phyloP scores from a whole-genome alignment of 2,888 invertebrate species.

The Congeria kusceri region DNA sequence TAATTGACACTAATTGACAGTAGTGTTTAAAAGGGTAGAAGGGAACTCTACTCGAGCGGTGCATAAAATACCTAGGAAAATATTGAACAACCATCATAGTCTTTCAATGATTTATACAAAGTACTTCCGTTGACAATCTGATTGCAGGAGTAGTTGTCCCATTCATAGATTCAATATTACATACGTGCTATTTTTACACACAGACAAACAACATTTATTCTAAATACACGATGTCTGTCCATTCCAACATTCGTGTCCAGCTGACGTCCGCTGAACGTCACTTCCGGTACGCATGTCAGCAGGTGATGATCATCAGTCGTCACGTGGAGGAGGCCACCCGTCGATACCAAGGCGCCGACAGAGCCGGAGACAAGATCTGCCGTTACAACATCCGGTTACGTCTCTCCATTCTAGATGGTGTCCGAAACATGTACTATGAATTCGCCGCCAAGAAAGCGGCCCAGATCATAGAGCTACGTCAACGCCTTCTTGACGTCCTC shows the following conservation, averaged over 20 bases:
- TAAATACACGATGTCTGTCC: no score
- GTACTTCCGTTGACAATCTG: no score
- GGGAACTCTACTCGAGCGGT: no score
- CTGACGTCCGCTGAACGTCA: conserved; percentile 30
- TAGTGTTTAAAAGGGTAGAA: no score
- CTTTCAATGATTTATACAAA: no score
- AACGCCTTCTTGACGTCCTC: conserved; percentile 28
- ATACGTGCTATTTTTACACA: no score
- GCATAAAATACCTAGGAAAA: no score
- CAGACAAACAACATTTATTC: no score
- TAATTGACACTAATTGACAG: no score
- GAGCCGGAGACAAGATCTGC: conserved; percentile 17
- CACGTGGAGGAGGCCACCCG: conserved; percentile 34
- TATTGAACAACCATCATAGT: no score
- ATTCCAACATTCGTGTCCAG: neutral
- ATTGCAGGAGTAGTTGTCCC: no score
- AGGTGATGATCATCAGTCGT: conserved; percentile 48
- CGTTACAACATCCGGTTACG: conserved; percentile 58
- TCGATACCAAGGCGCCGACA: conserved; percentile 36
- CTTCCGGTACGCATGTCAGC: conserved; percentile 56
- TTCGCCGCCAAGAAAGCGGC: conserved; percentile 55
- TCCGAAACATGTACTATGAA: conserved; percentile 60
- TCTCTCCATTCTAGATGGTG: conserved; percentile 52
- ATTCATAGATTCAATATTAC: no score
- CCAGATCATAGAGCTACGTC: conserved; percentile 49